Percentiles rank a stretch among this genome's conserved stretches.
Evolutionary conservation across 1,140 invertebrate genomes (phyloP).

Genomic region (Ganaspis sp.): DNA sequence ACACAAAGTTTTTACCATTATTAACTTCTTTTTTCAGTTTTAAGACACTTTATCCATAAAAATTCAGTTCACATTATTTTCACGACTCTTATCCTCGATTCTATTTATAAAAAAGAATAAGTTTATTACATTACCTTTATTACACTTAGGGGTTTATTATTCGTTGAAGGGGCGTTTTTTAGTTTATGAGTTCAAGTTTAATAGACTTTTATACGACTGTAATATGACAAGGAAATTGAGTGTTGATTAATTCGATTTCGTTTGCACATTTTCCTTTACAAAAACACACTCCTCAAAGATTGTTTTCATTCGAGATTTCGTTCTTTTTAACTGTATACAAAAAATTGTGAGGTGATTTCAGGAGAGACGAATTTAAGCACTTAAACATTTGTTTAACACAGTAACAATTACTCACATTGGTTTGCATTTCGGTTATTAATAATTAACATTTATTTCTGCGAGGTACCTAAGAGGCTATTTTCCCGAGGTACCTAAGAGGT

Average conservation of each 20-base stretch:
- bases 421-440: too few relatives aligned
- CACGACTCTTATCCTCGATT: neutral
- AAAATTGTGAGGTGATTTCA: too few relatives aligned
- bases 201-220: slow-evolving; percentile 14
- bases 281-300: too few relatives aligned
- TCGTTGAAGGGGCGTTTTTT: slow-evolving; percentile 13
- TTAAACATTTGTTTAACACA: too few relatives aligned
- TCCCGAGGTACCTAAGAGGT: too few relatives aligned
- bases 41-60: neutral
- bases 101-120: slow-evolving; percentile 11
- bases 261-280: neutral
- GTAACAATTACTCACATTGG: too few relatives aligned
- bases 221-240: slow-evolving; percentile 13
- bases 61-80: neutral
- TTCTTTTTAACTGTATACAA: too few relatives aligned
- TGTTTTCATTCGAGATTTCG: too few relatives aligned
- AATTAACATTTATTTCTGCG: too few relatives aligned
- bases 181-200: slow-evolving; percentile 14
- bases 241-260: slow-evolving; percentile 6
- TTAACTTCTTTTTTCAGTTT: neutral
- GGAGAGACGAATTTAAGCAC: too few relatives aligned
- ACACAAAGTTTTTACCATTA: too few relatives aligned
- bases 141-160: slow-evolving; percentile 7
- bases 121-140: slow-evolving; percentile 14
- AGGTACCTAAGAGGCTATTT: too few relatives aligned